A percentile compares a stretch with the other conserved stretches of the same genome.
Conservation (phyloP, 2,797 vertebrate species). For the Fistularia tabacaria region DNA sequence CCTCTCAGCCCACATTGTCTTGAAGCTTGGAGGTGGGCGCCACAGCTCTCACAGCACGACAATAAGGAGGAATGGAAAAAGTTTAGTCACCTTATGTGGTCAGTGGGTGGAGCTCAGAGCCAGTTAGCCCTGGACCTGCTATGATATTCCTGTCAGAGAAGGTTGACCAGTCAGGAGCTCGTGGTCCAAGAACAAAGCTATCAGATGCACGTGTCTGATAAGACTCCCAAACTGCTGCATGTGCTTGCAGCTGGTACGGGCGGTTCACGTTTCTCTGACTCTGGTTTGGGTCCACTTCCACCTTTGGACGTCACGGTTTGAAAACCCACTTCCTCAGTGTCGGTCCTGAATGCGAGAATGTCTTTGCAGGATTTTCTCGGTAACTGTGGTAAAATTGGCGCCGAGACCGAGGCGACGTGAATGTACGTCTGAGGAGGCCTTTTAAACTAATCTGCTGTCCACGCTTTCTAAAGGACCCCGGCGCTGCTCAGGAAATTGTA, state of each 20-base stretch:
- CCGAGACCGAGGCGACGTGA: too few relatives aligned
- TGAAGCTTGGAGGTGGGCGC: constrained; percentile 60
- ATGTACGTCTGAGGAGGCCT: background rate
- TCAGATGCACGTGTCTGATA: constrained; percentile 22
- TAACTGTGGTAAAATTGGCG: too few relatives aligned
- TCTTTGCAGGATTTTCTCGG: too few relatives aligned
- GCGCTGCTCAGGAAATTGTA: constrained; percentile 55
- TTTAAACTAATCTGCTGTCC: constrained; percentile 54
- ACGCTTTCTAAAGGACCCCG: constrained; percentile 49
- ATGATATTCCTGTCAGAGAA: constrained; percentile 36
- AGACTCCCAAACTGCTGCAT: background rate
- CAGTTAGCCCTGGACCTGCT: constrained; percentile 65
- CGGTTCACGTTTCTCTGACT: too few relatives aligned
- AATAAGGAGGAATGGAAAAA: constrained; percentile 78
- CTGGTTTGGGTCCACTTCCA: too few relatives aligned
- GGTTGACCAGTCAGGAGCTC: constrained; percentile 42
- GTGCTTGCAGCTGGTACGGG: too few relatives aligned
- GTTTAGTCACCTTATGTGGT: constrained; percentile 73
- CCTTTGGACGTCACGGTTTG: too few relatives aligned
- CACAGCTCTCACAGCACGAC: constrained; percentile 64
- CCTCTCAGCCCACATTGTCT: constrained; percentile 69
- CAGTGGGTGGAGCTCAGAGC: constrained; percentile 65
- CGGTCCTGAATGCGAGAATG: too few relatives aligned
- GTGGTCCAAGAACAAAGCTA: constrained; percentile 47
- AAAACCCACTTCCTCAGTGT: too few relatives aligned